Percentiles rank a stretch among this genome's conserved stretches.
phyloP scores from a whole-genome alignment of 2,888 invertebrate genomes.

The Corbicula japonica region DNA sequence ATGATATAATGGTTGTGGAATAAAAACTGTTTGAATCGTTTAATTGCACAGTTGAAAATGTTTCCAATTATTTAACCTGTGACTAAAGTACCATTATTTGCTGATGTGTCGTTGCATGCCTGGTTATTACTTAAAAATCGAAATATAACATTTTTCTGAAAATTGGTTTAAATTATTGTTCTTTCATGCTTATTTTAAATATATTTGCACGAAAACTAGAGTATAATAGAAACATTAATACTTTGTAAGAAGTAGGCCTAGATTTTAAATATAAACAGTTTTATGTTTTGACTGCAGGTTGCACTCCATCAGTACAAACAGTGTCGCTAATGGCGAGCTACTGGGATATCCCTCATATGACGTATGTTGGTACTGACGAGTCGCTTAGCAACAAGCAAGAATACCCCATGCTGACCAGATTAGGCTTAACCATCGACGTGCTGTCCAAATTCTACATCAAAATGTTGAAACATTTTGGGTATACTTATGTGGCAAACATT shows the following conservation, averaged over 20 bases:
- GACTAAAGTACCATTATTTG: too few relatives aligned
- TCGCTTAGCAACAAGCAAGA: slow-evolving; percentile 63
- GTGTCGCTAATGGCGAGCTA: slow-evolving; percentile 62
- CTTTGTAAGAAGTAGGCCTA: too few relatives aligned
- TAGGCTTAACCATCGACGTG: slow-evolving; percentile 51
- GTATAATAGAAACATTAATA: too few relatives aligned
- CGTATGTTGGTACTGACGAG: slow-evolving; percentile 58
- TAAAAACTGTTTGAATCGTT: too few relatives aligned
- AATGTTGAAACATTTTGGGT: not conserved
- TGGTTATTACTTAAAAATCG: too few relatives aligned
- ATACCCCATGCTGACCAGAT: slow-evolving; percentile 67
- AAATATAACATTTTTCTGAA: not conserved
- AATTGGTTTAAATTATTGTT: not conserved
- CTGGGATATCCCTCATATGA: slow-evolving; percentile 68
- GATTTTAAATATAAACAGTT: not conserved
- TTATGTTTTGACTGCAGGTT: slow-evolving; percentile 44
- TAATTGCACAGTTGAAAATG: too few relatives aligned
- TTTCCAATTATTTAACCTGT: too few relatives aligned
- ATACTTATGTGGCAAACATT: slow-evolving; percentile 27
- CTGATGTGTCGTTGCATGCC: too few relatives aligned
- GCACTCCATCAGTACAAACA: slow-evolving; percentile 56
- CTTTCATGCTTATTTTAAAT: too few relatives aligned
- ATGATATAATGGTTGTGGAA: too few relatives aligned
- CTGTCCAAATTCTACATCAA: slow-evolving; percentile 40
- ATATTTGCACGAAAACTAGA: too few relatives aligned